phyloP scores from a whole-genome alignment of 2,888 invertebrate genomes.

The Orthosia incerta region DNA sequence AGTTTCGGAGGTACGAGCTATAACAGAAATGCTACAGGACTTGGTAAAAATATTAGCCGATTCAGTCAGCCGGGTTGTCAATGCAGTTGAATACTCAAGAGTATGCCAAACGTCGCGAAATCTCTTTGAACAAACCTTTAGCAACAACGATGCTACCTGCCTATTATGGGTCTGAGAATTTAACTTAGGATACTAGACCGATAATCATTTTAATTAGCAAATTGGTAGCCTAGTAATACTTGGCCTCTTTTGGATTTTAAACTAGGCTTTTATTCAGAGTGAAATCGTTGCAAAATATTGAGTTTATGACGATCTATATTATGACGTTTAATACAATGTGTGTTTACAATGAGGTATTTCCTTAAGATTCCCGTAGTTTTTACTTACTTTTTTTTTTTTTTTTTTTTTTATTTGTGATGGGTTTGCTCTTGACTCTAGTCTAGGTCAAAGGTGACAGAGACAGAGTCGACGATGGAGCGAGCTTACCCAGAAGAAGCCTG shows the following conservation, averaged over 20 bases:
- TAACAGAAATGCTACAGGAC: neutral
- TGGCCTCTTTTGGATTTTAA: slow-evolving; percentile 1
- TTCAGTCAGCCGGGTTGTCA: neutral
- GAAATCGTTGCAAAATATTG: neutral
- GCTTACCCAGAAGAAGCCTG: too few relatives aligned
- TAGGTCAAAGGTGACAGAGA: too few relatives aligned
- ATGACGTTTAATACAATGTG: neutral
- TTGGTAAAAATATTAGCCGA: neutral
- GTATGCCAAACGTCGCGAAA: neutral
- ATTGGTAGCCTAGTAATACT: slow-evolving; percentile 19
- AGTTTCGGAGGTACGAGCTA: neutral
- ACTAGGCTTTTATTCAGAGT: slow-evolving; percentile 22
- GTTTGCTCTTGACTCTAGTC: too few relatives aligned
- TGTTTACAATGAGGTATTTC: too few relatives aligned
- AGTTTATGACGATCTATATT: neutral
- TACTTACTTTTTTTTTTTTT: too few relatives aligned
- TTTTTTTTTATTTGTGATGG: too few relatives aligned
- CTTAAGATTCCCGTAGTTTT: too few relatives aligned
- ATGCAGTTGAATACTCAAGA: neutral
- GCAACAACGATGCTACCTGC: slow-evolving; percentile 9
- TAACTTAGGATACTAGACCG: neutral
- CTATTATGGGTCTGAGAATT: neutral
- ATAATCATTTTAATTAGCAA: slow-evolving; percentile 16
- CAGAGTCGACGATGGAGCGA: too few relatives aligned
- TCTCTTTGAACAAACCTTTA: neutral